Evolutionary conservation across 1,140 invertebrate genomes (phyloP).

Genomic region (Anastrepha obliqua): DNA sequence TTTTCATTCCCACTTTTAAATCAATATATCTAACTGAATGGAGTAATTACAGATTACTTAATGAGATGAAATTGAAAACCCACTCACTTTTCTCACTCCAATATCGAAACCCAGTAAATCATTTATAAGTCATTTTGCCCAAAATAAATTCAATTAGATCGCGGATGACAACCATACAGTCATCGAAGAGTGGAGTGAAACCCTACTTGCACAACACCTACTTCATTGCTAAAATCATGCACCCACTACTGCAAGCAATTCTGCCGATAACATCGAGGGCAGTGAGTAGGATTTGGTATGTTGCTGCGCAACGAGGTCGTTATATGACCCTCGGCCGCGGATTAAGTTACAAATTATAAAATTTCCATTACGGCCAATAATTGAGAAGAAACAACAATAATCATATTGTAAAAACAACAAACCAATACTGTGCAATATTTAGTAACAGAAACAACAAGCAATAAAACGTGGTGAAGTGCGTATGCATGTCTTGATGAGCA

Average conservation of each 20-base stretch:
- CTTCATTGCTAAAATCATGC: background rate
- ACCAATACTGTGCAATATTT: background rate
- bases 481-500: background rate
- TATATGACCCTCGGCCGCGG: slow-evolving; percentile 1
- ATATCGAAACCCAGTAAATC: background rate
- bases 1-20: too few relatives aligned
- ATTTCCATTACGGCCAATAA: slow-evolving; percentile 40
- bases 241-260: background rate
- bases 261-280: background rate
- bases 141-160: slow-evolving; percentile 19
- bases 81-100: background rate
- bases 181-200: too few relatives aligned
- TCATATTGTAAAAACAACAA: background rate
- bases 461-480: background rate
- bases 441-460: background rate
- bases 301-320: background rate
- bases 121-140: background rate
- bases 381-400: background rate
- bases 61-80: too few relatives aligned
- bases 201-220: too few relatives aligned
- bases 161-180: background rate
- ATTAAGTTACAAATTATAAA: slow-evolving; percentile 43
- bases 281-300: background rate
- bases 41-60: too few relatives aligned
- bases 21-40: too few relatives aligned